Evolutionary conservation across 2,888 invertebrate species (phyloP).

Genomic region (Atethmia centrago): DNA sequence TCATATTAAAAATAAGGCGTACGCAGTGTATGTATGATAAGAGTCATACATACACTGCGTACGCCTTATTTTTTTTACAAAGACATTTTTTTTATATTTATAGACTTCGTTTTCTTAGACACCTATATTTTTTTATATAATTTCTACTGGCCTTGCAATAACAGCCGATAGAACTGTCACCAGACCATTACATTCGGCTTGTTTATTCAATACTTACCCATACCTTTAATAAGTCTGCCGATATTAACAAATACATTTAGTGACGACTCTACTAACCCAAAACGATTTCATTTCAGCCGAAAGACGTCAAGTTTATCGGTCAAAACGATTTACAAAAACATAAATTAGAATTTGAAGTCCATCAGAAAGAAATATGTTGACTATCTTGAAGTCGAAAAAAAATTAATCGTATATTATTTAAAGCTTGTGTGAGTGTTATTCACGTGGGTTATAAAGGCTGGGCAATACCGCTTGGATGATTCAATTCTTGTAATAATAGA

Average conservation of each 20-base stretch:
- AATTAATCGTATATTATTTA: conserved; percentile 19
- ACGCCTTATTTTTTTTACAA: conserved; percentile 25
- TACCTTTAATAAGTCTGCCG: background rate
- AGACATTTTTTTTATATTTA: conserved; percentile 22
- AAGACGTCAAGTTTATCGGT: no score
- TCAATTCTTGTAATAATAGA: conserved; percentile 57
- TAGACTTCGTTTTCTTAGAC: conserved; percentile 6
- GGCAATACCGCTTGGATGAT: conserved; percentile 60
- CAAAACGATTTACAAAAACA: conserved; percentile 45
- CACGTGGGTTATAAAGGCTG: conserved; percentile 35
- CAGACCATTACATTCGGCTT: conserved; percentile 12
- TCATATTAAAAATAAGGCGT: conserved; percentile 6
- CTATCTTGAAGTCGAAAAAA: conserved; percentile 30
- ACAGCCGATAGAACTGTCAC: conserved; percentile 29
- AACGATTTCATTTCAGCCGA: no score
- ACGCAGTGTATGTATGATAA: background rate
- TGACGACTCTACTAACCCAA: conserved; percentile 23
- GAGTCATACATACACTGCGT: no score
- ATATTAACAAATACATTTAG: conserved; percentile 6
- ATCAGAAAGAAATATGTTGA: conserved; percentile 32
- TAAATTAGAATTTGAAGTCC: conserved; percentile 19
- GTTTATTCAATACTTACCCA: conserved; percentile 30
- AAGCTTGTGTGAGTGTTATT: conserved; percentile 46
- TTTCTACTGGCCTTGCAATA: conserved; percentile 13
- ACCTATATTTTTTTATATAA: conserved; percentile 8